Percentiles rank a stretch among this genome's conserved stretches.
These are phyloP conservation scores for Epinotia demarniana DNA, from an alignment of 2,888 invertebrate species.

Conservation along the genomic window DNA sequence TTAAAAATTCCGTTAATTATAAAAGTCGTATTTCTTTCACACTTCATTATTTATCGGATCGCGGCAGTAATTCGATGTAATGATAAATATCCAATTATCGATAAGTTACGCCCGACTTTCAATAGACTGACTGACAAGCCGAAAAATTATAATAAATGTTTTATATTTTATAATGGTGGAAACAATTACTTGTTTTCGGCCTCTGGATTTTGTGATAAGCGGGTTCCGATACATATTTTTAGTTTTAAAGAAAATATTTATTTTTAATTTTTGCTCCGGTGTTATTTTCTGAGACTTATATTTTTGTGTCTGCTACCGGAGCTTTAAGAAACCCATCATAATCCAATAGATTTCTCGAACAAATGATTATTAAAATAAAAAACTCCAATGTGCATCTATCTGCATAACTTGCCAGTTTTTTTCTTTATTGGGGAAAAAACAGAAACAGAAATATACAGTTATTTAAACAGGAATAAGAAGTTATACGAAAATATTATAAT, in stretches of 20 bases:
- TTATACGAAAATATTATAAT: too few species aligned
- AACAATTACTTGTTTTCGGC: constrained; percentile 68
- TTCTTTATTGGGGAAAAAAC: too few species aligned
- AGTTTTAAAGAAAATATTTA: not conserved
- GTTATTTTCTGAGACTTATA: too few species aligned
- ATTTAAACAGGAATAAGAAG: too few species aligned
- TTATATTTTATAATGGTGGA: constrained; percentile 72
- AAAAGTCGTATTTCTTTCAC: constrained; percentile 48
- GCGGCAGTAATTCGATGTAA: constrained; percentile 63
- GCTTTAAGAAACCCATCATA: too few species aligned
- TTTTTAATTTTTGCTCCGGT: not conserved
- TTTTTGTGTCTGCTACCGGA: too few species aligned
- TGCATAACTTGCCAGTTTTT: too few species aligned
- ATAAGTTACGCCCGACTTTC: constrained; percentile 82
- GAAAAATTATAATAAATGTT: constrained; percentile 81
- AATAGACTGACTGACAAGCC: constrained; percentile 80
- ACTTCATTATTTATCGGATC: constrained; percentile 57
- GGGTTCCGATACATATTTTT: too few species aligned
- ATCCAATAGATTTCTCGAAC: too few species aligned
- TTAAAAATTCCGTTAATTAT: constrained; percentile 38
- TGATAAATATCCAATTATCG: constrained; percentile 76
- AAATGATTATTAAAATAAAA: too few species aligned
- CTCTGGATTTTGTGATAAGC: constrained; percentile 49
- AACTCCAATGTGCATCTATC: too few species aligned
- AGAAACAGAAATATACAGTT: too few species aligned